Conservation (phyloP, 2,888 invertebrate species). For the Chrysotoxum bicinctum region DNA sequence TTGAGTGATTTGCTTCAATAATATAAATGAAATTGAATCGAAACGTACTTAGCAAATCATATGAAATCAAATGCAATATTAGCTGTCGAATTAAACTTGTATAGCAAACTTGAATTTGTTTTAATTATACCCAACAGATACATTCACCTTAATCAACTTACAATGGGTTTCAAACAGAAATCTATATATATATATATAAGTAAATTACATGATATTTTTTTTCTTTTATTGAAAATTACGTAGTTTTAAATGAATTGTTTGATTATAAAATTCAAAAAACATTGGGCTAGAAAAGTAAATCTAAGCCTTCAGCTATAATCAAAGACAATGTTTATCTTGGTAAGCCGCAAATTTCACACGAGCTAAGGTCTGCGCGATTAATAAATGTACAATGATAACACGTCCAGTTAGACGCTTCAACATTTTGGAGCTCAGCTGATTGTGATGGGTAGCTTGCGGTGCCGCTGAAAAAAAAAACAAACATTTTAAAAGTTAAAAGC, state of each 20-base stretch:
- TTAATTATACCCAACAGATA: too few relatives aligned
- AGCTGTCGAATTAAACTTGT: too few relatives aligned
- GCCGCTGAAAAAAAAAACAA: conserved; percentile 74
- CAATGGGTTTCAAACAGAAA: background rate
- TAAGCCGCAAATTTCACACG: conserved; percentile 96
- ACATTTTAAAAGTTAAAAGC: background rate
- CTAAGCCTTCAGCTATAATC: conserved; percentile 22
- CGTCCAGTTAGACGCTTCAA: conserved; percentile 86
- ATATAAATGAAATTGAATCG: too few relatives aligned
- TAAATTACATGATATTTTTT: background rate
- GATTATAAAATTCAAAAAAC: conserved; percentile 25
- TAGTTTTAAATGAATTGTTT: conserved; percentile 39
- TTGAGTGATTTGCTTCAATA: too few relatives aligned
- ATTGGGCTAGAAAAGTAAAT: conserved; percentile 14
- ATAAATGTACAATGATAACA: conserved; percentile 97
- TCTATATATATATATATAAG: background rate
- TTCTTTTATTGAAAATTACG: conserved; percentile 20
- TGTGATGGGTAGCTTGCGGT: conserved; percentile 75
- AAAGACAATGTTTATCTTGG: conserved; percentile 84
- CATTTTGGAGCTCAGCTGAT: conserved; percentile 57
- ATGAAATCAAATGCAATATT: too few relatives aligned
- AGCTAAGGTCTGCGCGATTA: conserved; percentile 88
- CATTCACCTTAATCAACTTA: too few relatives aligned
- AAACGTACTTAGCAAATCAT: too few relatives aligned
- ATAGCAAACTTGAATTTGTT: too few relatives aligned